Conservation (phyloP, 2,888 invertebrate species). For the Galerucella nymphaeae region DNA sequence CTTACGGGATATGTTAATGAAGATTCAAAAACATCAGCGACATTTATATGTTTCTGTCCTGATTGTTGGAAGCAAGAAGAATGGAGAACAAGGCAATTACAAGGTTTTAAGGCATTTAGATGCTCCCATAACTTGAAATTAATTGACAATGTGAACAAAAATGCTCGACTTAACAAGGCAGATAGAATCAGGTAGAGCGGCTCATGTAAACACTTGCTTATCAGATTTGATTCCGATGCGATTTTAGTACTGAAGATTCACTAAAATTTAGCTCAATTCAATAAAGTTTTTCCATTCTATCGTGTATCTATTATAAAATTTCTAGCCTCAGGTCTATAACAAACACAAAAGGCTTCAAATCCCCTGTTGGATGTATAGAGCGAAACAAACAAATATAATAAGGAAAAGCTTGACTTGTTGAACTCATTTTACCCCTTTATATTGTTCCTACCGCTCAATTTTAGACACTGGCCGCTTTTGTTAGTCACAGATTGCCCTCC, state of each 20-base stretch:
- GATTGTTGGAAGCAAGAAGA: slow-evolving; percentile 26
- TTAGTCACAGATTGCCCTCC: slow-evolving; percentile 22
- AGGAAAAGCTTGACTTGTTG: slow-evolving; percentile 30
- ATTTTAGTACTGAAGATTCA: slow-evolving; percentile 37
- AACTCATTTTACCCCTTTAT: slow-evolving; percentile 35
- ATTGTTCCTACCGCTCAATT: slow-evolving; percentile 27
- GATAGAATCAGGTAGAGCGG: slow-evolving; percentile 56
- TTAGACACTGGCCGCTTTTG: slow-evolving; percentile 30
- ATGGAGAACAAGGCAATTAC: slow-evolving; percentile 48
- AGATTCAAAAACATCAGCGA: slow-evolving; percentile 1
- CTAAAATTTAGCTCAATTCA: background rate
- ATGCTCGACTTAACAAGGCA: slow-evolving; percentile 59
- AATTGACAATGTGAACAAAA: slow-evolving; percentile 60
- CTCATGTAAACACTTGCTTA: slow-evolving; percentile 51
- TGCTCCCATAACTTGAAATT: slow-evolving; percentile 58
- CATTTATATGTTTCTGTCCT: background rate
- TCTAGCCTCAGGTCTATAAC: background rate
- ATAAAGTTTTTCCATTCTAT: background rate
- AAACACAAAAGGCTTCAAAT: slow-evolving; percentile 9
- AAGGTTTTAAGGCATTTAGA: slow-evolving; percentile 49
- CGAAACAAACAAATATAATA: slow-evolving; percentile 30
- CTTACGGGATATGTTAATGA: background rate
- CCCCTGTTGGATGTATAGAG: slow-evolving; percentile 3
- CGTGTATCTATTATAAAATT: background rate
- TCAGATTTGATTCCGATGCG: slow-evolving; percentile 47